A percentile compares a stretch with the other conserved stretches of the same genome.
Evolutionary conservation across 2,113 vertebrate genomes (phyloP).

Genomic region (Forbesichthys papilliferus): DNA sequence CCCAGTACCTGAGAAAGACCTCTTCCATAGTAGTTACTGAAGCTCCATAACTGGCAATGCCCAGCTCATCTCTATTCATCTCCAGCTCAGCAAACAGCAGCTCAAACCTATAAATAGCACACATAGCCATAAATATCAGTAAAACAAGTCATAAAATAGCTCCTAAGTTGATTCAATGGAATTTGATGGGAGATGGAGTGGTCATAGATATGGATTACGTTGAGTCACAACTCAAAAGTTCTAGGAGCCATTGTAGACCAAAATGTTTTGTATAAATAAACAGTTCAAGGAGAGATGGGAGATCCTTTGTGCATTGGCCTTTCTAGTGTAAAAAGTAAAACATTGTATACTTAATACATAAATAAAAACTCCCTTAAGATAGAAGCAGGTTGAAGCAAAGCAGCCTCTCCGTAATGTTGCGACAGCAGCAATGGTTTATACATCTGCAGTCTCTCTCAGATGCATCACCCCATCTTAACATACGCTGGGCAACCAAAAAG

Average conservation of each 20-base stretch:
- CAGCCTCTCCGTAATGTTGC: not conserved
- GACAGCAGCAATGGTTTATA: not conserved
- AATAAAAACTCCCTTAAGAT: too few species aligned
- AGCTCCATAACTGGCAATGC: constrained; percentile 94
- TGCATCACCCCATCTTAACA: not conserved
- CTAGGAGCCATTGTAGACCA: too few species aligned
- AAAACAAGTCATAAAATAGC: not conserved
- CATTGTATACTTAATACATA: not conserved
- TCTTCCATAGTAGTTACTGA: constrained; percentile 99
- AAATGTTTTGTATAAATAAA: too few species aligned
- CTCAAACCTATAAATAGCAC: constrained; percentile 83
- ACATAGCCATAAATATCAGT: not conserved
- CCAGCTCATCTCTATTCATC: constrained; percentile 88
- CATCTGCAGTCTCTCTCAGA: not conserved
- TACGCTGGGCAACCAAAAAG: not conserved
- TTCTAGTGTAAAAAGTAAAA: not conserved
- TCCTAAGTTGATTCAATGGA: not conserved
- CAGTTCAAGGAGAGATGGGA: too few species aligned
- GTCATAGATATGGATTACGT: too few species aligned
- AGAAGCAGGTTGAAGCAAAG: not conserved
- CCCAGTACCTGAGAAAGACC: constrained; percentile 89
- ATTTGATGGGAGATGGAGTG: not conserved
- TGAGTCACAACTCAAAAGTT: too few species aligned
- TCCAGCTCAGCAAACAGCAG: constrained; percentile 92
- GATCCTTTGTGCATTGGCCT: not conserved